Evolutionary conservation across 1,140 invertebrate species (phyloP).

Genomic region (Theocolax elegans): DNA sequence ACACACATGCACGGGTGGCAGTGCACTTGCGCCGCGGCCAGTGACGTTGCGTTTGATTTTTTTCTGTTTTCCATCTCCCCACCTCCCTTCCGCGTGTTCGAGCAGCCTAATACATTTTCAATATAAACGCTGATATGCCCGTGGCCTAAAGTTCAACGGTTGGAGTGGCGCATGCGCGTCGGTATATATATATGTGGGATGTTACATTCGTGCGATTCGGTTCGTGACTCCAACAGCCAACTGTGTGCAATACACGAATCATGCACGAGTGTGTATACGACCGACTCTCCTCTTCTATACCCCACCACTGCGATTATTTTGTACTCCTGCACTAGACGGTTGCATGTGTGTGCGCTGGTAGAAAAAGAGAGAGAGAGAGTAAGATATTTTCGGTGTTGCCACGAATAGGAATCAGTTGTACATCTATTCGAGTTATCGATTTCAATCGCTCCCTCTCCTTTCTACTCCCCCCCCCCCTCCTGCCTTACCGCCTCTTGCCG

Average conservation of each 20-base stretch:
- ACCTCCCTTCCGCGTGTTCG: not conserved
- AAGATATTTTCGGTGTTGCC: too few relatives aligned
- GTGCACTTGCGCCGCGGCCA: slow-evolving; percentile 33
- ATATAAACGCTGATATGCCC: slow-evolving; percentile 17
- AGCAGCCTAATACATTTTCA: not conserved
- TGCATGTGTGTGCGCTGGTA: not conserved
- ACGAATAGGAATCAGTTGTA: too few relatives aligned
- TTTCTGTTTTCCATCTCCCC: not conserved
- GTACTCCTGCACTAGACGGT: not conserved
- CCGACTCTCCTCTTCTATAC: too few relatives aligned
- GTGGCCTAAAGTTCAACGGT: slow-evolving; percentile 51
- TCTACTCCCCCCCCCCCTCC: too few relatives aligned
- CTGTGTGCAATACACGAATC: too few relatives aligned
- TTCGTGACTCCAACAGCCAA: not conserved
- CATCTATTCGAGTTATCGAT: too few relatives aligned
- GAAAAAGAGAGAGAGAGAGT: too few relatives aligned
- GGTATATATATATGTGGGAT: not conserved
- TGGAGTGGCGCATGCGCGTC: slow-evolving; percentile 47
- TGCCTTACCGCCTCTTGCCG: too few relatives aligned
- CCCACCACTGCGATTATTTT: not conserved
- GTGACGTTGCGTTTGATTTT: slow-evolving; percentile 30
- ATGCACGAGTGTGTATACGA: too few relatives aligned
- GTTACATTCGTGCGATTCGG: slow-evolving; percentile 17
- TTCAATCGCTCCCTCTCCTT: too few relatives aligned
- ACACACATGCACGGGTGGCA: not conserved